phyloP scores from a whole-genome alignment of 1,140 invertebrate genomes.

The Pemphigus obesinymphae region DNA sequence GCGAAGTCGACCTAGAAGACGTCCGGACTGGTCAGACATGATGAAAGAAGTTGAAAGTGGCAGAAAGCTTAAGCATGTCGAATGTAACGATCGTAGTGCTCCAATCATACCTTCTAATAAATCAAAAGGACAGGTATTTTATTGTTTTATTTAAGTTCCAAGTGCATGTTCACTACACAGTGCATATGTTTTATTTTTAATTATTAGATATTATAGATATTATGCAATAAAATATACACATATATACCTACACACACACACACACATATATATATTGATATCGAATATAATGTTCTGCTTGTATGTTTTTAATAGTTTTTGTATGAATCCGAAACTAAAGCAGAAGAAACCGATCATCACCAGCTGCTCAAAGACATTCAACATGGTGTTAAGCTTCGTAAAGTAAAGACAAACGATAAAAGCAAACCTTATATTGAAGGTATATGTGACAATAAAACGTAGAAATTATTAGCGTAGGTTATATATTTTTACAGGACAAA shows the following conservation, averaged over 20 bases:
- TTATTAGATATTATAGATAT: too few relatives aligned
- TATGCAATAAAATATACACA: too few relatives aligned
- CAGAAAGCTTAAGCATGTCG: constrained; percentile 69
- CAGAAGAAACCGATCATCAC: constrained; percentile 67
- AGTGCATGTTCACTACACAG: too few relatives aligned
- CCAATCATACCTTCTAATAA: constrained; percentile 57
- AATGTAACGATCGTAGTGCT: constrained; percentile 73
- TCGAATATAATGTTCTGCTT: background rate
- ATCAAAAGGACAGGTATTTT: constrained; percentile 54
- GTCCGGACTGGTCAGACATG: constrained; percentile 82
- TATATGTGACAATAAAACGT: constrained; percentile 42
- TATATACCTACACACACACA: too few relatives aligned
- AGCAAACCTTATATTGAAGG: constrained; percentile 73
- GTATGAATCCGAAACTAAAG: constrained; percentile 76
- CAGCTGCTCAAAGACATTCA: constrained; percentile 78
- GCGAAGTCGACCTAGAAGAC: constrained; percentile 66
- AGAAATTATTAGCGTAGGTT: background rate
- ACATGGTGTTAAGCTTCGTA: constrained; percentile 69
- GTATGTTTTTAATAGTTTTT: constrained; percentile 61
- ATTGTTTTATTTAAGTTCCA: background rate
- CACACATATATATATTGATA: too few relatives aligned
- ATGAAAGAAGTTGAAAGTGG: constrained; percentile 83
- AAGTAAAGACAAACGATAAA: constrained; percentile 74
- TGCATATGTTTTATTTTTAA: too few relatives aligned
- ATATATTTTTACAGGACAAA: background rate